Base-by-base conservation (phyloP, 2,888 invertebrate species). In the Caenorhabditis angaria region DNA sequence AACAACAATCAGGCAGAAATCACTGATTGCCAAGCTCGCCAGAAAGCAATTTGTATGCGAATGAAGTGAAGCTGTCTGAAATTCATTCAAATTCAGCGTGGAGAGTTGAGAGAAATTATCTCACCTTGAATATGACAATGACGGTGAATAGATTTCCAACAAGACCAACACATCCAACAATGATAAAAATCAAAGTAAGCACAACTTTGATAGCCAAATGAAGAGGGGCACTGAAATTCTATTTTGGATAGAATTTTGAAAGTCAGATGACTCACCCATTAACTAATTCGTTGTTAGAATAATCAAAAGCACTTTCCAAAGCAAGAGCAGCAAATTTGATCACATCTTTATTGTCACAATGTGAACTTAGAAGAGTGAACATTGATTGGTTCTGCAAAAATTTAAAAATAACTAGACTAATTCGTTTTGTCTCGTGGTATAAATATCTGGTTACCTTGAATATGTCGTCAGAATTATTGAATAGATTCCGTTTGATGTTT, bases 31-130 rank as follows among this genome's bases (percentile, higher is more conserved):
- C 8, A 87, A 70, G 57, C 75, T 82, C 0, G 85, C 85, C n/a
- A 87, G 69, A 56, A 87, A 85, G 60, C 82, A 84, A 68, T 87
- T 87, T 29, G 87, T 87, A 55, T 84, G 83, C 2, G 85, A 82
- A 55, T 85, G 86, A 6, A 86, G 80, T 8, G 80, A 70, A 0
- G 78, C 76, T 0, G 85, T 85, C 69, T 77, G 58, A 20, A 73
- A 60, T 3, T 24, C 8, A 41, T 35, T 1, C 24, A 24, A 25
- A 27, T 55, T 47, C 18, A 5, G 24, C n/a, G n/a, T n/a, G n/a
- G 41, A 41, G 8, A 12, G 4, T 22, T 51, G 4, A 60, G 14
- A 51, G 20, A 35, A 3, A 14, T 24, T 32, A 1, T 18, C 24
- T 8, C 59, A 74, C 74, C 61, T 79, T 79, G 29, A 54, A 77